These are phyloP conservation scores for Tinamus guttatus DNA, from an alignment of 2,113 vertebrate species.

Conservation along the genomic window DNA sequence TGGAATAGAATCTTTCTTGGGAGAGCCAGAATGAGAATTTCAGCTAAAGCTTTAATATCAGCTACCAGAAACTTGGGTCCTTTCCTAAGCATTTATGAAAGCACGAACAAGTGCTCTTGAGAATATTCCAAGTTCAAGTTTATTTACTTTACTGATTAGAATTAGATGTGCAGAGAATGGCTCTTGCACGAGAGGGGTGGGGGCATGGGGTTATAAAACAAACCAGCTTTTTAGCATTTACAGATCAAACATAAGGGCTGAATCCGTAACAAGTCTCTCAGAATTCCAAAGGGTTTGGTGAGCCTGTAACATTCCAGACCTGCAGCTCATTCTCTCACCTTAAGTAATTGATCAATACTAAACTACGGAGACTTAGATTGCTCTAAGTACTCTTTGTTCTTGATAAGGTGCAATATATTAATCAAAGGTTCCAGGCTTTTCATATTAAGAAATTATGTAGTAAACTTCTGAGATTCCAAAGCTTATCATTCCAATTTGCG, in stretches of 20 bases:
- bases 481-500: background rate
- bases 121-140: conserved; percentile 44
- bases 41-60: background rate
- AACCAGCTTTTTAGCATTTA: conserved; percentile 40
- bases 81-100: background rate
- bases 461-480: background rate
- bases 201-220: background rate
- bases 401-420: background rate
- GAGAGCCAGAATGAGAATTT: background rate
- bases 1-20: background rate
- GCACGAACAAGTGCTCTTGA: conserved; percentile 9
- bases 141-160: conserved; percentile 47
- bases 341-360: background rate
- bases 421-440: background rate
- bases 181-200: background rate
- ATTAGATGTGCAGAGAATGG: background rate
- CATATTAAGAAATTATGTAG: background rate
- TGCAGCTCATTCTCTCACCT: background rate
- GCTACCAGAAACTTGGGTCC: background rate
- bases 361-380: conserved; percentile 5
- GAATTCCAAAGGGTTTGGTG: background rate
- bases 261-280: background rate
- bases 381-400: background rate
- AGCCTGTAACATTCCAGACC: background rate
- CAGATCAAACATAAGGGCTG: conserved; percentile 7